Evolutionary conservation across 2,797 vertebrate genomes (phyloP).

Genomic region (Myripristis murdjan): DNA sequence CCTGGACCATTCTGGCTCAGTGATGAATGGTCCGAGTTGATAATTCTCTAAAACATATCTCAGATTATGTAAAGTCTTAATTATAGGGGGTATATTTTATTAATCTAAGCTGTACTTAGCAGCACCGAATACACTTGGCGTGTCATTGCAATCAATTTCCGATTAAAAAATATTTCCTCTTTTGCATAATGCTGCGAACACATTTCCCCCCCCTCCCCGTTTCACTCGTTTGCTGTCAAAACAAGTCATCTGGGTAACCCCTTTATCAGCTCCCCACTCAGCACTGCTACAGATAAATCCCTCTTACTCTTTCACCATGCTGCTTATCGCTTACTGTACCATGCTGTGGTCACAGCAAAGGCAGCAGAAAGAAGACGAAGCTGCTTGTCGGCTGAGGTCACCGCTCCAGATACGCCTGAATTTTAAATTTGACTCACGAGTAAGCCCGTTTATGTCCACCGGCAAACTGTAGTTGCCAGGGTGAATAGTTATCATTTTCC

Average conservation of each 20-base stretch:
- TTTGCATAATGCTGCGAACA: slow-evolving; percentile 66
- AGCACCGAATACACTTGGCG: slow-evolving; percentile 34
- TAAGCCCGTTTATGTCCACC: slow-evolving; percentile 59
- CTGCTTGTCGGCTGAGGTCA: slow-evolving; percentile 64
- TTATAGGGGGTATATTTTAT: slow-evolving; percentile 7
- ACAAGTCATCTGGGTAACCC: slow-evolving; percentile 74
- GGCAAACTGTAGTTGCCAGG: slow-evolving; percentile 68
- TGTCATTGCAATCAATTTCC: slow-evolving; percentile 55
- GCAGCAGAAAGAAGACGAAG: slow-evolving; percentile 75
- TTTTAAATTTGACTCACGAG: slow-evolving; percentile 67
- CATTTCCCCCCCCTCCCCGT: slow-evolving; percentile 18
- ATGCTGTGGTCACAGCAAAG: slow-evolving; percentile 78
- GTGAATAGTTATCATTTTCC: slow-evolving; percentile 44
- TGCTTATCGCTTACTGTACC: slow-evolving; percentile 77
- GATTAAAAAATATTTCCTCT: slow-evolving; percentile 46
- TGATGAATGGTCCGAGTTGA: neutral
- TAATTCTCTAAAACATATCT: slow-evolving; percentile 20
- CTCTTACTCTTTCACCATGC: slow-evolving; percentile 67
- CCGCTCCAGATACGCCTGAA: slow-evolving; percentile 64
- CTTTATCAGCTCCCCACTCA: slow-evolving; percentile 77
- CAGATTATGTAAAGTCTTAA: slow-evolving; percentile 5
- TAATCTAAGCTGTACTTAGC: slow-evolving; percentile 10
- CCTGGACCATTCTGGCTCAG: no score
- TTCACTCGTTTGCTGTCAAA: slow-evolving; percentile 73
- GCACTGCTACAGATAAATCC: slow-evolving; percentile 79